Conservation (phyloP, 2,888 invertebrate genomes). For the Mactromeris polynyma region DNA sequence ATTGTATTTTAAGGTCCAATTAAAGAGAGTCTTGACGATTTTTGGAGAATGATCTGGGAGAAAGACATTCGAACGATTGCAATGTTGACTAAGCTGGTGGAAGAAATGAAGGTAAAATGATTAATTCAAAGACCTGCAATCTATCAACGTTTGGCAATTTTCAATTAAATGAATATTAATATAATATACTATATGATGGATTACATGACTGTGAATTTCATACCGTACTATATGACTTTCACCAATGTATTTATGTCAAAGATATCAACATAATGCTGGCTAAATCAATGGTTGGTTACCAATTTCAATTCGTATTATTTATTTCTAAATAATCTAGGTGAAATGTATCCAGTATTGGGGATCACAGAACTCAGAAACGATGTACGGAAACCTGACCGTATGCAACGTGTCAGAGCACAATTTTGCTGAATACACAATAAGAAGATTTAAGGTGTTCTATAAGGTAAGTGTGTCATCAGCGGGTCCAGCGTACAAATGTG, state of each 20-base stretch:
- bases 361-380: not conserved
- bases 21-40: not conserved
- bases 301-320: no score
- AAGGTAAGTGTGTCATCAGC: not conserved
- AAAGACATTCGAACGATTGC: not conserved
- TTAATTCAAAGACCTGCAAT: not conserved
- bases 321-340: no score
- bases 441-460: not conserved
- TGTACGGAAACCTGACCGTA: not conserved
- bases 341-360: slow-evolving; percentile 30
- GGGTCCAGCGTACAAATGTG: no score
- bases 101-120: not conserved
- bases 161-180: no score
- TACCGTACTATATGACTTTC: no score
- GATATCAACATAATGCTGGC: no score
- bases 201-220: no score
- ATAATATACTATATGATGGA: no score
- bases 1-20: not conserved
- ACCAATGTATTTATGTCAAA: no score
- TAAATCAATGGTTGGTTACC: no score
- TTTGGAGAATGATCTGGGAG: not conserved
- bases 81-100: not conserved
- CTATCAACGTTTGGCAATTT: not conserved
- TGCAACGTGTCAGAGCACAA: not conserved
- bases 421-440: slow-evolving; percentile 15